phyloP scores from a whole-genome alignment of 2,797 vertebrate species.

The Rousettus madagascariensis region DNA sequence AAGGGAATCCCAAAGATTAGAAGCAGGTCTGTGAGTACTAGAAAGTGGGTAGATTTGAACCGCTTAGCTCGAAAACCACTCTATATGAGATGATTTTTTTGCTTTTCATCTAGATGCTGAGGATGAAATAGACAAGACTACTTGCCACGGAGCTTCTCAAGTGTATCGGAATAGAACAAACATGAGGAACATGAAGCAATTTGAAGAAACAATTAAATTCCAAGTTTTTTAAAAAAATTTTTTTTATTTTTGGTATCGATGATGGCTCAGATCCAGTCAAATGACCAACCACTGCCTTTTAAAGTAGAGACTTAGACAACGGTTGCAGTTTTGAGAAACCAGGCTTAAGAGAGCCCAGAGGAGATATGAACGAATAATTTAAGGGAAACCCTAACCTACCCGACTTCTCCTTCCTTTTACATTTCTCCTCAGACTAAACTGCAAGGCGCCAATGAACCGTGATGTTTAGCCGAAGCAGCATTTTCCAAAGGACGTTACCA shows the following conservation, averaged over 20 bases:
- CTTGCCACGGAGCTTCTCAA: background rate
- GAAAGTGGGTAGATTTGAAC: background rate
- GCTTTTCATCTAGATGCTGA: background rate
- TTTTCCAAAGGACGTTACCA: background rate
- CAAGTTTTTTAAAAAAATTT: background rate
- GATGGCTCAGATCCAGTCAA: background rate
- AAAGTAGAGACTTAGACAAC: background rate
- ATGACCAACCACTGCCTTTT: background rate
- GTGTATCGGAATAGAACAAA: background rate
- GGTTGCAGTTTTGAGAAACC: background rate
- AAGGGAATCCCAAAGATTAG: background rate
- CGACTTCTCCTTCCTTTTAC: background rate
- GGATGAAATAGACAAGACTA: background rate
- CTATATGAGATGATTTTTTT: background rate
- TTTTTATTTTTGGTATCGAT: background rate
- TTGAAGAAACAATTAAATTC: background rate
- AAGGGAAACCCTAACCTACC: background rate
- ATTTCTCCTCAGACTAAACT: background rate
- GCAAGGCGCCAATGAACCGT: background rate
- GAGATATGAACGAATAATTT: background rate
- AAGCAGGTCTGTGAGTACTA: background rate
- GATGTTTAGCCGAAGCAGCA: fast-evolving
- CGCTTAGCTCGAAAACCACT: background rate
- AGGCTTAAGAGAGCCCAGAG: background rate
- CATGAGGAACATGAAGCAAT: background rate